A percentile compares a stretch with the other conserved stretches of the same genome.
These are phyloP conservation scores for Luidia sarsii DNA, from an alignment of 53 echinoderm and acorn worm genomes.

Conservation along the genomic window DNA sequence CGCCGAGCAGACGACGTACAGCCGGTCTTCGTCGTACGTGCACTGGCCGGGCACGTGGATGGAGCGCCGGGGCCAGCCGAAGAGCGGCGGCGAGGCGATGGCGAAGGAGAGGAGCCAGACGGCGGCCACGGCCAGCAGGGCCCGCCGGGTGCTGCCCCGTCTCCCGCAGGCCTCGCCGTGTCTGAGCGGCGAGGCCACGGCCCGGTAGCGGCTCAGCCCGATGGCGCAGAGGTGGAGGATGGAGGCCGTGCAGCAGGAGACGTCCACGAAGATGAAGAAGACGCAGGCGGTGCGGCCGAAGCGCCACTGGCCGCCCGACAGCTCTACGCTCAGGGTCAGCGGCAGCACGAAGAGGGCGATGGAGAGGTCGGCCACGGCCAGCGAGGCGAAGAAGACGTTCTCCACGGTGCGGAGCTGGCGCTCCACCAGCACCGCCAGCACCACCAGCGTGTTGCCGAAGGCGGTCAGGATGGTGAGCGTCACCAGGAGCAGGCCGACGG, in stretches of 20 bases:
- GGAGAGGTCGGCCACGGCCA: conserved; percentile 76
- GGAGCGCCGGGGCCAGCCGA: conserved; percentile 72
- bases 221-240: conserved; percentile 83
- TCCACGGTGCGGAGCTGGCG: conserved; percentile 72
- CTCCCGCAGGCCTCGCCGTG: too few relatives aligned
- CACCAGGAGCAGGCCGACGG: conserved; percentile 38
- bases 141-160: conserved; percentile 68
- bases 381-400: conserved; percentile 84
- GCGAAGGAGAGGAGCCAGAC: conserved; percentile 73
- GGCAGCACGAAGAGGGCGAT: conserved; percentile 77
- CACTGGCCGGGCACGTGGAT: conserved; percentile 42
- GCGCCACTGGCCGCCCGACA: conserved; percentile 71
- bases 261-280: conserved; percentile 83
- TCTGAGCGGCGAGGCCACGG: conserved; percentile 68
- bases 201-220: conserved; percentile 76
- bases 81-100: conserved; percentile 80
- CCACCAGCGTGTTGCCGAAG: conserved; percentile 72
- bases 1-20: conserved; percentile 74
- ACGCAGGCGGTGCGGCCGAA: conserved; percentile 63
- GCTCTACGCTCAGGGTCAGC: conserved; percentile 63
- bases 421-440: conserved; percentile 70
- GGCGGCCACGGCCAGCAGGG: conserved; percentile 55
- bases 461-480: conserved; percentile 60
- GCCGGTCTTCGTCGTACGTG: conserved; percentile 65
- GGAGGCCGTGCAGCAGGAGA: conserved; percentile 85